phyloP scores from a whole-genome alignment of 2,888 invertebrate species.

The Elegia similella region DNA sequence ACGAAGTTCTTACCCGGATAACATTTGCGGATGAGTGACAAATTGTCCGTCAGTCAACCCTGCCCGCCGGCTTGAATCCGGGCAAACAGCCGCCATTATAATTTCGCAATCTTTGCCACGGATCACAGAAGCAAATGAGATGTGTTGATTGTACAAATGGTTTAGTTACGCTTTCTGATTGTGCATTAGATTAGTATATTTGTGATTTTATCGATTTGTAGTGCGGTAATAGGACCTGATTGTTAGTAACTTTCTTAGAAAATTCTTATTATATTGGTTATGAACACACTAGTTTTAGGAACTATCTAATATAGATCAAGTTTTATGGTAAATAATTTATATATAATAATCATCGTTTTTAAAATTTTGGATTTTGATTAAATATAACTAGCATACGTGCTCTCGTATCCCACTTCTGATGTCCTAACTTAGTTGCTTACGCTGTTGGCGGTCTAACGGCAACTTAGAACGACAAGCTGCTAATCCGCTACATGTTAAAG shows the following conservation, averaged over 20 bases:
- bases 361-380: neutral
- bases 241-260: too few species aligned
- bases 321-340: too few species aligned
- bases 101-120: slow-evolving; percentile 12
- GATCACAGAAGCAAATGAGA: slow-evolving; percentile 7
- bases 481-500: slow-evolving; percentile 9
- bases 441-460: slow-evolving; percentile 13
- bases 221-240: too few species aligned
- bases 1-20: slow-evolving; percentile 30
- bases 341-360: too few species aligned
- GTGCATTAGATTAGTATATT: neutral
- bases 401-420: neutral
- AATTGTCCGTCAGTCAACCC: slow-evolving; percentile 46
- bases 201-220: neutral
- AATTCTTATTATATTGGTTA: too few species aligned
- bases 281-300: too few species aligned
- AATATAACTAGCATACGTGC: neutral
- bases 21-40: slow-evolving; percentile 46
- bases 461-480: slow-evolving; percentile 9
- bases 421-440: neutral
- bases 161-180: neutral
- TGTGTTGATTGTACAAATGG: neutral
- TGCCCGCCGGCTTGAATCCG: slow-evolving; percentile 13
- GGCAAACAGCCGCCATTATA: slow-evolving; percentile 12
- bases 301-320: too few species aligned